Evolutionary conservation across 2,888 invertebrate genomes (phyloP), one percentile per base, ranked within the genome.

Genomic region (Antheraea yamamai): DNA sequence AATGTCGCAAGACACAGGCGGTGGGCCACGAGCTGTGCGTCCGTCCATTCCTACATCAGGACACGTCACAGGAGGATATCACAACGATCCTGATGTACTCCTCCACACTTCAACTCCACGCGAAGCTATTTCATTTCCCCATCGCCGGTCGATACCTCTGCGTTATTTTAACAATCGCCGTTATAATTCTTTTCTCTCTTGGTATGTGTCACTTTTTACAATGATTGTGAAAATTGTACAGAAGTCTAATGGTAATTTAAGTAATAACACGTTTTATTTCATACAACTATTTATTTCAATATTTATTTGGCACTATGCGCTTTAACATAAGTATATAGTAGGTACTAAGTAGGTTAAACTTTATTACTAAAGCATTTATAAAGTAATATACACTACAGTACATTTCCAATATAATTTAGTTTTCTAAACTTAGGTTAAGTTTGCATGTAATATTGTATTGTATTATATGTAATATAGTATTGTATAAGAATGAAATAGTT

Each of bases 11-110:
- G 80, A 96, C 97, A n/a, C 96, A 96, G 88, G 95, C 95, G 26
- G 96, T 97, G 75, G 98, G 98, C 0, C 97, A 98, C 89, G 97
- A 97, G 89, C 95, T 97, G 74, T 95, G 97, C 74, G 96, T 96
- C 20, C 95, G 97, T 1, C 98, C 98, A 0, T 98, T 97, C 87
- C 96, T 97, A 3, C 97, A 98, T 91, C 97, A 97, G 87, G 96
- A 96, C 83, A 97, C 97, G 14, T 95, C 97, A 0, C 96, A 96
- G 74, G 96, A 96, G 81, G 97, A 98, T 91, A 95, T 98, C 81
- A 96, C 97, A 83, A 96, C 97, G 0, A 96, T 98, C 77, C 95
- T 98, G 51, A 92, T 97, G 79, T 98, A 97, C 88, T 96, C 97
- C 1, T 96, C 97, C 2, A 97, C 97, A 70, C 92, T 98, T 74